These are phyloP conservation scores for Adoxophyes honmai DNA, from an alignment of 1,140 invertebrate species.

Conservation along the genomic window DNA sequence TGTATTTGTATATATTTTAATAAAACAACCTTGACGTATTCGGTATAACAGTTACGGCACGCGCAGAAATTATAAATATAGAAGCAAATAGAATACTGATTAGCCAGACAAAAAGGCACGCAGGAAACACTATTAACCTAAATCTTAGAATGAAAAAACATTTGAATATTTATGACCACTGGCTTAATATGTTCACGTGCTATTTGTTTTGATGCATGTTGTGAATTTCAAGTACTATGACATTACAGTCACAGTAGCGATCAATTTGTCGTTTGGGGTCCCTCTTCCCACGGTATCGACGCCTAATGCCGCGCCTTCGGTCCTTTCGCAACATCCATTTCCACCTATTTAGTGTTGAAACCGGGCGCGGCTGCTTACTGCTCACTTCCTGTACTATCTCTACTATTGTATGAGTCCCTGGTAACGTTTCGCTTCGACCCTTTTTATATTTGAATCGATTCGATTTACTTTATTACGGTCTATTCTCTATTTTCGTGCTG, in stretches of 20 bases:
- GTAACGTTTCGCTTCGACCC: not conserved
- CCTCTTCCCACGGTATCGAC: not conserved
- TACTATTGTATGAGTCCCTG: slow-evolving; percentile 3
- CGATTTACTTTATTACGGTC: no score
- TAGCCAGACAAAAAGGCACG: not conserved
- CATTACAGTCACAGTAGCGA: not conserved
- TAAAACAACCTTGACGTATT: slow-evolving; percentile 6
- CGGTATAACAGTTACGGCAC: slow-evolving; percentile 1
- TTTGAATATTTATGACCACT: slow-evolving; percentile 10
- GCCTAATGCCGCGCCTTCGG: slow-evolving; percentile 10
- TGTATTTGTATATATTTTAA: not conserved
- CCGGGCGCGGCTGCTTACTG: not conserved
- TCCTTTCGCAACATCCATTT: slow-evolving; percentile 20
- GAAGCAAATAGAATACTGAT: slow-evolving; percentile 7
- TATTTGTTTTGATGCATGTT: not conserved
- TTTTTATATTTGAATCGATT: no score
- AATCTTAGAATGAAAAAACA: not conserved
- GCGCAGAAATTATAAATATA: slow-evolving; percentile 13
- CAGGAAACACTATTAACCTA: slow-evolving; percentile 6
- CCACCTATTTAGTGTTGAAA: slow-evolving; percentile 16
- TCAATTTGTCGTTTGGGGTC: not conserved
- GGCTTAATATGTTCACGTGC: not conserved
- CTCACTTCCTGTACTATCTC: slow-evolving; percentile 4
- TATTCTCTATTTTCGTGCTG: no score
- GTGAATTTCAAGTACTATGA: not conserved